Conservation (phyloP, 1,140 invertebrate genomes). For the Aphaenogaster ashmeadi region DNA sequence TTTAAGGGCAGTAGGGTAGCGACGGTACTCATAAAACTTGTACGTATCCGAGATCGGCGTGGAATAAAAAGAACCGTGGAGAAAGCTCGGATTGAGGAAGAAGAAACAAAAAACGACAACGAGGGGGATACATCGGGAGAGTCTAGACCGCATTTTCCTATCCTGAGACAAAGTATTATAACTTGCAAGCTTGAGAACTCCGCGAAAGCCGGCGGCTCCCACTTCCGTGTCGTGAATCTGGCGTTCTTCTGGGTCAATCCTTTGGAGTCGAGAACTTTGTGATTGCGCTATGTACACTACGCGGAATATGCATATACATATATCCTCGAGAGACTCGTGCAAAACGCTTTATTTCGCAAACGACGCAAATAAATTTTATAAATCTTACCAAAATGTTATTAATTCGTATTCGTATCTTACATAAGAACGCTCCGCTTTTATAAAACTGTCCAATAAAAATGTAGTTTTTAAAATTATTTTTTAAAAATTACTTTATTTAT, state of each 20-base stretch:
- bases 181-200: slow-evolving; percentile 64
- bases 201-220: not conserved
- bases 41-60: slow-evolving; percentile 10
- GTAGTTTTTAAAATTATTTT: not conserved
- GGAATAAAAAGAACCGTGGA: slow-evolving; percentile 40
- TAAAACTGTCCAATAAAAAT: not conserved
- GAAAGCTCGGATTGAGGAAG: slow-evolving; percentile 10
- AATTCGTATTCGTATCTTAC: not conserved
- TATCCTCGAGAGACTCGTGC: not conserved
- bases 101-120: slow-evolving; percentile 28
- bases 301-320: slow-evolving; percentile 8
- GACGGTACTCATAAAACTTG: slow-evolving; percentile 53
- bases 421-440: not conserved
- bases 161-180: slow-evolving; percentile 61
- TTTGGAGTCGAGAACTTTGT: slow-evolving; percentile 50
- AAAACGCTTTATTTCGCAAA: slow-evolving; percentile 11
- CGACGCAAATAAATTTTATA: not conserved
- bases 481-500: not conserved
- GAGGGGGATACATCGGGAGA: not conserved
- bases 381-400: slow-evolving; percentile 21
- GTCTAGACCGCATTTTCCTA: slow-evolving; percentile 63
- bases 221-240: slow-evolving; percentile 33
- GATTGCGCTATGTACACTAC: slow-evolving; percentile 6
- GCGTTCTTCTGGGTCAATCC: slow-evolving; percentile 60
- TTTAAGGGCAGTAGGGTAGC: slow-evolving; percentile 35